These are phyloP conservation scores for Tholera decimalis DNA, from an alignment of 2,888 invertebrate genomes.

Conservation along the genomic window DNA sequence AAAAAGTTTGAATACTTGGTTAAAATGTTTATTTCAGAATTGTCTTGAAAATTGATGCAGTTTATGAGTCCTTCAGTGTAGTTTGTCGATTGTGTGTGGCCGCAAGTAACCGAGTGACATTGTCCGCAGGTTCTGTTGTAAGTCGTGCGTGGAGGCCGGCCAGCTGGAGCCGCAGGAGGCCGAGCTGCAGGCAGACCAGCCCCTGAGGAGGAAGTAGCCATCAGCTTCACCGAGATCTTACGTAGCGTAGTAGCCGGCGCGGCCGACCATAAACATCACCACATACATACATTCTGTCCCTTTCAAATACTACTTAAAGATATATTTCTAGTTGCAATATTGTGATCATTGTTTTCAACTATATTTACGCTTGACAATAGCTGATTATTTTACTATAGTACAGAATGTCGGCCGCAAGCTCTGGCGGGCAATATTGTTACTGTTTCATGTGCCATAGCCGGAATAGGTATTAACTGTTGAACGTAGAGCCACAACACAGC, in stretches of 20 bases:
- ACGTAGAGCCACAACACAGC: constrained; percentile 25
- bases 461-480: constrained; percentile 37
- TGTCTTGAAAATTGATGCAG: no score
- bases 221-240: constrained; percentile 43
- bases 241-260: constrained; percentile 43
- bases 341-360: constrained; percentile 24
- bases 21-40: no score
- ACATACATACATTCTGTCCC: not conserved
- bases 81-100: not conserved
- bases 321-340: constrained; percentile 24
- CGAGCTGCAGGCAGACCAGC: constrained; percentile 77
- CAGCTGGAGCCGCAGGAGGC: constrained; percentile 89
- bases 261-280: constrained; percentile 41
- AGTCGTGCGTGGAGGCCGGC: constrained; percentile 97
- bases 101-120: not conserved
- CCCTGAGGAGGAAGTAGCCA: constrained; percentile 71
- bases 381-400: constrained; percentile 16
- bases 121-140: constrained; percentile 95
- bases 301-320: constrained; percentile 29
- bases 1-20: no score
- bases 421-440: constrained; percentile 47
- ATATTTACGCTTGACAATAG: constrained; percentile 1
- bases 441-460: constrained; percentile 69
- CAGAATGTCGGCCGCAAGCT: constrained; percentile 52
- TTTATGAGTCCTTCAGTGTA: no score